Conservation (phyloP, 2,888 invertebrate species). For the Dascillus cervinus region DNA sequence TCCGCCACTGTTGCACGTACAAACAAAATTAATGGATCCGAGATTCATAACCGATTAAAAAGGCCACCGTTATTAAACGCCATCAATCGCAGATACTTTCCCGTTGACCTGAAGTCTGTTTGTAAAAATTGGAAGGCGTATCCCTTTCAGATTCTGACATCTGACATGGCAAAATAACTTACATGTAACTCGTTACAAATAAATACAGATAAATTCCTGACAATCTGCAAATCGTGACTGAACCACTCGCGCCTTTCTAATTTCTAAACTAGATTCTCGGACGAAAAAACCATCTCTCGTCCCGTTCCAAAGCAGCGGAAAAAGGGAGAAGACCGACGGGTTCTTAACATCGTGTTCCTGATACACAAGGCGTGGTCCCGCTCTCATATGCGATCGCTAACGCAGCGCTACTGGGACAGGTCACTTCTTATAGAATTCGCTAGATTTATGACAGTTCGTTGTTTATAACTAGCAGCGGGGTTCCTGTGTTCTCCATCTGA, state of each 20-base stretch:
- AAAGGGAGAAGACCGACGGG: slow-evolving; percentile 9
- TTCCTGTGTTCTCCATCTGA: slow-evolving; percentile 12
- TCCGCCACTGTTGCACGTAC: too few relatives aligned
- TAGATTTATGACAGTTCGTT: slow-evolving; percentile 14
- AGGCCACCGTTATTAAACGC: too few relatives aligned
- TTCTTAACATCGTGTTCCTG: slow-evolving; percentile 9
- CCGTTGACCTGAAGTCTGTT: too few relatives aligned
- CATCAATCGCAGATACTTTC: too few relatives aligned
- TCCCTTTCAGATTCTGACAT: slow-evolving; percentile 11
- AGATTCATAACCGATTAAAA: too few relatives aligned
- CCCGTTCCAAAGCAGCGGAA: slow-evolving; percentile 7
- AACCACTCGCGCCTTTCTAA: slow-evolving; percentile 33
- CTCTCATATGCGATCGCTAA: slow-evolving; percentile 13
- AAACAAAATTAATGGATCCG: too few relatives aligned
- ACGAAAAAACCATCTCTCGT: slow-evolving; percentile 8
- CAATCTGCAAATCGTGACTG: slow-evolving; percentile 31
- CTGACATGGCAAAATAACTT: slow-evolving; percentile 13
- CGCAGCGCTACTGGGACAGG: slow-evolving; percentile 14
- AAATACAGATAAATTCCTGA: slow-evolving; percentile 23
- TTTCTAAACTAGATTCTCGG: slow-evolving; percentile 25
- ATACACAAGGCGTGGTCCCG: slow-evolving; percentile 15
- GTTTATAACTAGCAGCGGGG: slow-evolving; percentile 15
- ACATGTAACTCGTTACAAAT: slow-evolving; percentile 14
- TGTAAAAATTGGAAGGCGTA: too few relatives aligned
- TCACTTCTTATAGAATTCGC: slow-evolving; percentile 11